These are phyloP conservation scores for Watersipora subatra DNA, from an alignment of 1,140 invertebrate genomes.

Conservation along the genomic window DNA sequence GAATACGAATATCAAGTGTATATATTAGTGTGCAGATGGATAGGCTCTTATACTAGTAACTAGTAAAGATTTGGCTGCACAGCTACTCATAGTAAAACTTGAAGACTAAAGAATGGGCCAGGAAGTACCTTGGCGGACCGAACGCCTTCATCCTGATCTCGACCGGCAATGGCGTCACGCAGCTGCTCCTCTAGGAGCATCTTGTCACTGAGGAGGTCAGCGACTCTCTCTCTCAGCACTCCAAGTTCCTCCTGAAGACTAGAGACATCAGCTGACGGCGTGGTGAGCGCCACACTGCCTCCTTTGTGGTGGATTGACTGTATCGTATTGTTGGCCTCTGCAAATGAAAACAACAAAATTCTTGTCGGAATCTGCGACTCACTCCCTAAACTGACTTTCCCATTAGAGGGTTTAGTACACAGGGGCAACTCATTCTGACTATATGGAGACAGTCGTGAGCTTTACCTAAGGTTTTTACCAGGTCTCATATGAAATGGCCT, in stretches of 20 bases:
- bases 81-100: too few species aligned
- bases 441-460: too few species aligned
- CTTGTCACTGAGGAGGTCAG: conserved; percentile 44
- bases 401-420: too few species aligned
- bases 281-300: conserved; percentile 8
- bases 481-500: too few species aligned
- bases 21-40: too few species aligned
- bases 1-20: too few species aligned
- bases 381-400: too few species aligned
- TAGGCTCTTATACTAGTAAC: too few species aligned
- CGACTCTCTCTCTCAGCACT: conserved; percentile 65
- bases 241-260: conserved; percentile 67
- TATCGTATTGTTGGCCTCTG: conserved; percentile 26
- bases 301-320: conserved; percentile 19
- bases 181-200: conserved; percentile 3
- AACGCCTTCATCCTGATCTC: conserved; percentile 8
- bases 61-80: too few species aligned
- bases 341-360: conserved; percentile 4
- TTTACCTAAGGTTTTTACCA: too few species aligned
- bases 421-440: too few species aligned
- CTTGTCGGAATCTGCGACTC: conserved; percentile 9
- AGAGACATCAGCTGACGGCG: conserved; percentile 35
- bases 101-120: too few species aligned
- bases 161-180: conserved; percentile 5
- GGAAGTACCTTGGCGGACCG: conserved; percentile 18